phyloP scores from a whole-genome alignment of 2,113 vertebrate genomes.

The Marmota flaviventris region DNA sequence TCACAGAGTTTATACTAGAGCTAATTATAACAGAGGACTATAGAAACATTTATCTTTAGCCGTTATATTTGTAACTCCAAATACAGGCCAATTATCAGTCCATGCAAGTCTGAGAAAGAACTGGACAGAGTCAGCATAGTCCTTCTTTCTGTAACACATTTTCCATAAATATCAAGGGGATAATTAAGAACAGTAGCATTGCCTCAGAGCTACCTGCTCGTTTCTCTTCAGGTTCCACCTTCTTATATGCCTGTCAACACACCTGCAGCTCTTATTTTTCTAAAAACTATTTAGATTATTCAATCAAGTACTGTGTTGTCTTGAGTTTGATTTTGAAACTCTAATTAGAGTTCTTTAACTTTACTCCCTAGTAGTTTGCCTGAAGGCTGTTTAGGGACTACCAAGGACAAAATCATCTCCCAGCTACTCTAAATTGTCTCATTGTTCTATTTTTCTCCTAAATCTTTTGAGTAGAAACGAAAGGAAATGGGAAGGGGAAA shows the following conservation, averaged over 20 bases:
- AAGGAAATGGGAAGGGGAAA: neutral
- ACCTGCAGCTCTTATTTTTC: neutral
- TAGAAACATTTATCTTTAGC: neutral
- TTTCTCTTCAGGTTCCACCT: neutral
- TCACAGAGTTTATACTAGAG: neutral
- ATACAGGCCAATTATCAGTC: neutral
- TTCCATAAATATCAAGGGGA: neutral
- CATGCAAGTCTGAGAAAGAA: neutral
- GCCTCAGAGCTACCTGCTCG: neutral
- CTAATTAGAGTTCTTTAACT: neutral
- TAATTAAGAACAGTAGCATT: neutral
- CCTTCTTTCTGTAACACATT: neutral
- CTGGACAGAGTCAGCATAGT: neutral
- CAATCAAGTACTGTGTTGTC: neutral
- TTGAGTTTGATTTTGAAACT: neutral
- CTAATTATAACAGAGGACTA: neutral
- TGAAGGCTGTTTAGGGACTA: neutral
- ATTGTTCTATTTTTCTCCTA: neutral
- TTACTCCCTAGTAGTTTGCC: neutral
- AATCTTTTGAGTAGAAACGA: neutral
- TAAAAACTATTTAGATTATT: neutral
- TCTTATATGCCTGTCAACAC: neutral
- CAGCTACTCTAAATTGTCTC: neutral
- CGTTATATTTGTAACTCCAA: neutral
- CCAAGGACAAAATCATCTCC: neutral